Evolutionary conservation across 2,888 invertebrate genomes (phyloP).

Genomic region (Papilio gigon): DNA sequence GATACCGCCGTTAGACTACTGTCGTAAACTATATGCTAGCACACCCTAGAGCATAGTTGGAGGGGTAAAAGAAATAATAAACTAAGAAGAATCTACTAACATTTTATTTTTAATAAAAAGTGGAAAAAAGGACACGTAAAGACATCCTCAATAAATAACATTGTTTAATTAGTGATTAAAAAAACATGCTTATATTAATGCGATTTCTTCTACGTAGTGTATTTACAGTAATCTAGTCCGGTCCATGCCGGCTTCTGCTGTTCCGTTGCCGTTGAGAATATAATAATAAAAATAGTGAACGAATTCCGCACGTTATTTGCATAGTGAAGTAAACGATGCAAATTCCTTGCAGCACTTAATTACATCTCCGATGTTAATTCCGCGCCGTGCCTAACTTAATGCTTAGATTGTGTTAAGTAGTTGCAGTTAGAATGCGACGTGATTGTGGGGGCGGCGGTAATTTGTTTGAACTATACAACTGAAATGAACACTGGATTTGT

Average conservation of each 20-base stretch:
- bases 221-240: background rate
- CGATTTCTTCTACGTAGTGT: no score
- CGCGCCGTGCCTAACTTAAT: conserved; percentile 17
- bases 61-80: no score
- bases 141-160: no score
- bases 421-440: conserved; percentile 26
- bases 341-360: conserved; percentile 23
- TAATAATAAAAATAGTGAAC: conserved; percentile 2
- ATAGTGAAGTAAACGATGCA: conserved; percentile 12
- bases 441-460: conserved; percentile 19
- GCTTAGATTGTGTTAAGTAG: conserved; percentile 32
- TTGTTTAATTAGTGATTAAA: no score
- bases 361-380: conserved; percentile 29
- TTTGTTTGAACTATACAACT: conserved; percentile 19
- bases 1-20: no score
- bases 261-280: background rate
- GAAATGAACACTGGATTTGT: conserved; percentile 3
- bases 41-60: no score
- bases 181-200: no score
- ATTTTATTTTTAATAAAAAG: no score
- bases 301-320: conserved; percentile 2
- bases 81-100: no score
- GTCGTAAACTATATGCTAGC: no score
- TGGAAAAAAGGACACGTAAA: no score
- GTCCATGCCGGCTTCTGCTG: background rate